Conservation (phyloP, 2,113 vertebrate species). For the Eretmodus cyanostictus region DNA sequence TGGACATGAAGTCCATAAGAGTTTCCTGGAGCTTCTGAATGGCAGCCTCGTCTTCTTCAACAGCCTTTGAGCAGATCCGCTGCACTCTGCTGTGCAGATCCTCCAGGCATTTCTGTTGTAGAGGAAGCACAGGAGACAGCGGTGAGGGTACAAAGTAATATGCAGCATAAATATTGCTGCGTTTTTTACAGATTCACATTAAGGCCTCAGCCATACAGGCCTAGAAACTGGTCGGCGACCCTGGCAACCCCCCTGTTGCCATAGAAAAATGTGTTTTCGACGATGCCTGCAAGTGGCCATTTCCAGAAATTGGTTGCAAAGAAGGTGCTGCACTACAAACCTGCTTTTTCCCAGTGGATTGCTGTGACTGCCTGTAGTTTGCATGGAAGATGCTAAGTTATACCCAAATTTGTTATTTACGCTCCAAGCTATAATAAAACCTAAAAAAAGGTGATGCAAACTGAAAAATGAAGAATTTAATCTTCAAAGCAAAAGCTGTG, state of each 20-base stretch:
- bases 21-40: constrained; percentile 46
- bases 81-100: constrained; percentile 55
- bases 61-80: constrained; percentile 42
- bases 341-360: background rate
- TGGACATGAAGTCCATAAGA: constrained; percentile 39
- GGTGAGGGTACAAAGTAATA: background rate
- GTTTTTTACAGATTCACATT: background rate
- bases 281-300: background rate
- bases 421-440: background rate
- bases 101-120: constrained; percentile 56
- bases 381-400: background rate
- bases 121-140: background rate
- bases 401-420: background rate
- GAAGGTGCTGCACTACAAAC: background rate
- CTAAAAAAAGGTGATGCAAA: background rate
- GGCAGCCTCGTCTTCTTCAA: constrained; percentile 51
- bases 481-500: background rate
- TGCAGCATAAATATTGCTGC: background rate
- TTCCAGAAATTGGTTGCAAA: background rate
- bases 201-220: background rate
- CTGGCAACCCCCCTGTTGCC: background rate
- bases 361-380: background rate
- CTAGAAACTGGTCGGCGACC: background rate
- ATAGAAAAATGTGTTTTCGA: background rate
- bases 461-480: background rate